phyloP scores from a whole-genome alignment of 2,888 invertebrate genomes.

The Idaea dimidiata region DNA sequence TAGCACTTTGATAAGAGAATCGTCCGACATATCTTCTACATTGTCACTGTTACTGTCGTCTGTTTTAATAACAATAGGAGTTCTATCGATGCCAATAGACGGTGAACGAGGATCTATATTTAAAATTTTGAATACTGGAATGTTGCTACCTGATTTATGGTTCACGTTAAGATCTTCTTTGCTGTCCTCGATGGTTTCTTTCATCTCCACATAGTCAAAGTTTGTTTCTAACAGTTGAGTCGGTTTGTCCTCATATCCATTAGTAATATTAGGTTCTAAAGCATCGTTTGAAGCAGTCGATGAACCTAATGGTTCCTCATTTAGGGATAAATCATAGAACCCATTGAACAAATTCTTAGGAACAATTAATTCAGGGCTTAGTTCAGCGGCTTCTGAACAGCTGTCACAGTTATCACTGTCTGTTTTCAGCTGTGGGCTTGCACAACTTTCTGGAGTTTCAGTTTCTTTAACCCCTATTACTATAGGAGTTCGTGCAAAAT shows the following conservation, averaged over 20 bases:
- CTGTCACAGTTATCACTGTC: constrained; percentile 46
- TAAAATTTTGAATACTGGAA: constrained; percentile 52
- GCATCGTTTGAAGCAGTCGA: constrained; percentile 68
- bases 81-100: constrained; percentile 70
- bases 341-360: constrained; percentile 67
- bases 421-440: constrained; percentile 48
- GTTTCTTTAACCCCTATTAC: constrained; percentile 52
- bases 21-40: constrained; percentile 75
- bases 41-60: constrained; percentile 46
- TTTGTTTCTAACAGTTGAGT: constrained; percentile 81
- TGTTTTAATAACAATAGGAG: constrained; percentile 67
- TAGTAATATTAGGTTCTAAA: constrained; percentile 57
- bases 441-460: constrained; percentile 38
- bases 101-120: constrained; percentile 74
- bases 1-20: constrained; percentile 66
- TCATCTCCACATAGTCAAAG: constrained; percentile 78
- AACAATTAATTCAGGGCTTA: constrained; percentile 51
- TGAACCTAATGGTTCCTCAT: constrained; percentile 65
- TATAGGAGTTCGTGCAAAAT: constrained; percentile 82
- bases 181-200: constrained; percentile 48
- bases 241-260: constrained; percentile 50
- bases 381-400: constrained; percentile 45
- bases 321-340: constrained; percentile 59
- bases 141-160: constrained; percentile 22
- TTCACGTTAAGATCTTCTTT: constrained; percentile 28